Conservation (phyloP, 2,113 vertebrate species). For the Zosterops pallidus region DNA sequence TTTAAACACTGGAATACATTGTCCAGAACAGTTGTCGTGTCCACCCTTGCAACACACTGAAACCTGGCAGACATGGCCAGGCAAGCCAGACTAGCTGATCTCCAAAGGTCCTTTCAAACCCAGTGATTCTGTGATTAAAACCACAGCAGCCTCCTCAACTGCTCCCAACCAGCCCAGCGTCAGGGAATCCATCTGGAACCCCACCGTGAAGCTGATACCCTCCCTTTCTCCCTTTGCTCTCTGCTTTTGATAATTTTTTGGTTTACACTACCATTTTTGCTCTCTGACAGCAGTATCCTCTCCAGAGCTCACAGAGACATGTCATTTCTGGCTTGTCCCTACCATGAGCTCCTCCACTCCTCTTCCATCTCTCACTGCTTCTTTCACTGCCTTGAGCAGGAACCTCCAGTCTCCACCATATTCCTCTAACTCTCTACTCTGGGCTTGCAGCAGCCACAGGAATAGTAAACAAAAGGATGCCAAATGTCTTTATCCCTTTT, state of each 20-base stretch:
- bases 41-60: not conserved
- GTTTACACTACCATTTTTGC: not conserved
- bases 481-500: not conserved
- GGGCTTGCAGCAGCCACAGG: not conserved
- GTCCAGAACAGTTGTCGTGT: not conserved
- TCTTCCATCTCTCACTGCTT: not conserved
- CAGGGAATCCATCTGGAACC: not conserved
- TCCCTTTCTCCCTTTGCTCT: not conserved
- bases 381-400: not conserved
- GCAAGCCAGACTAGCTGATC: not conserved
- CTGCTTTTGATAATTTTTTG: not conserved
- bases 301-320: not conserved
- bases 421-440: not conserved
- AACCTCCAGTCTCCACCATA: not conserved
- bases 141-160: not conserved
- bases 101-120: not conserved
- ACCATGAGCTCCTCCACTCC: not conserved
- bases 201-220: accelerated
- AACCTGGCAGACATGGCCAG: not conserved
- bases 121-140: not conserved
- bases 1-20: not conserved
- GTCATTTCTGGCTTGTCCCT: not conserved
- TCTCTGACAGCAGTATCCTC: not conserved
- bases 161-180: not conserved
- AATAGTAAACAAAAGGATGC: not conserved